Base-by-base conservation (phyloP, 2,888 invertebrate species). In the Habrosyne pyritoides region DNA sequence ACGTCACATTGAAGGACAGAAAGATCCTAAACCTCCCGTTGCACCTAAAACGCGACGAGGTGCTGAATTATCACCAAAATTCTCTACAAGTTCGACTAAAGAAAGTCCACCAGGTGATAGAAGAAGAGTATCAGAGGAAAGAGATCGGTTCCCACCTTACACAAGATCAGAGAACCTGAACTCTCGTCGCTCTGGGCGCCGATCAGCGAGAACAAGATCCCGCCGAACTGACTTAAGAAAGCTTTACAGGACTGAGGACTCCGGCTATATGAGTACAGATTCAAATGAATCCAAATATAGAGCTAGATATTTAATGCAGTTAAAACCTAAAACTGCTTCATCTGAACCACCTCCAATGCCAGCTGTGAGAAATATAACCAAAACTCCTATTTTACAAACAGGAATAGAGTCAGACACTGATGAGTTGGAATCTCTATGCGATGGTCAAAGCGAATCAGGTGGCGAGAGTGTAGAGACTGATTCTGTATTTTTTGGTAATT, bases 381-480 rank as follows among this genome's bases (percentile, higher is more conserved):
- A 85, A 66, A 65, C 84, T 0, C 73, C 81, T 12, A 73, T 80
- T n/a, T 56, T 82, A 49, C 86, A 81, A 53, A 79, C n/a, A 2
- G 42, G 42, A 18, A 18, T 94, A 64, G 86, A 93, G 67, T 93
- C 95, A 58, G 94, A 95, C 67, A 94, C 96, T 62, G 96, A 94
- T 71, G 96, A 96, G 21, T 95, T 96, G 56, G 96, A 97, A 75
- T 96, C 96, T 24, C 89, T 95, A 53, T 95, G 95, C 49, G 97
- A 97, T 68, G 97, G 96, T 10, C 94, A 95, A 63, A 97, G 97
- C 77, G 97, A 97, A 81, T 97, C 97, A 22, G 97, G 97, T 0
- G 97, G 96, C 1, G 97, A 97, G 79, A 97, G 97, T 83, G 94
- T 97, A 2, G 97, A 97, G 75, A 97, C 97, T 0, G 97, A 97